Evolutionary conservation across 1,140 invertebrate species (phyloP), one percentile per base, ranked within the genome.

Genomic region (Scaptomyza montana): DNA sequence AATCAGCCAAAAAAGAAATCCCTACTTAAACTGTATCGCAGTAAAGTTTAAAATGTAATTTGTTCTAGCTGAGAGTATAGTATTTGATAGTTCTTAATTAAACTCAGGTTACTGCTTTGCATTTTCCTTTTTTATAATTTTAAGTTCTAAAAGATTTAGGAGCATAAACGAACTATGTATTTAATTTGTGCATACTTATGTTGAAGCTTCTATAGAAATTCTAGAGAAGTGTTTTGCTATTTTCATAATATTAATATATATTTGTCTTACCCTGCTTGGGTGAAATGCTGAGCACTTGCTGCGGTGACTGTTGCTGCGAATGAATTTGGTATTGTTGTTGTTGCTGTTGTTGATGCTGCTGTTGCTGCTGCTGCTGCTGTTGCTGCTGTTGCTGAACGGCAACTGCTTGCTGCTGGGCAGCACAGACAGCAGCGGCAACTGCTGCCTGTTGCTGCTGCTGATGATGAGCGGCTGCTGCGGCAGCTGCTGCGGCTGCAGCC

Each of bases 281-380:
- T 28, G 90, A 90, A 45, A 82, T 69, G 72, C 90, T 89, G 41
- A 89, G 76, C 80, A 91, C 80, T 71, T 91, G 89, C 81, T 90
- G 90, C 54, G 90, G 90, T 67, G 90, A 92, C 74, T 92, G 90
- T 68, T 92, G 90, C 65, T 92, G 90, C 71, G 90, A 91, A 63
- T 92, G 90, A 51, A 91, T 91, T 60, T 90, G 90, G 60, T 92
- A 91, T 66, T 91, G 81, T 16, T 77, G 75, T 47, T 77, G 76
- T 46, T 84, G 79, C 57, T 85, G 80, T 33, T 75, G 74, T 46
- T 75, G 76, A 16, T 16, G 16, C 16, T 16, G 16, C 16, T 16
- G 16, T 66, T 77, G 75, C 47, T 77, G 76, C 41, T 84, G 79
- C 16, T 84, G 80, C 39, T 84, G 80, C 53, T 78, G 79, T 43